phyloP scores from a whole-genome alignment of 1,140 invertebrate species.

The Phymastichus coffea region DNA sequence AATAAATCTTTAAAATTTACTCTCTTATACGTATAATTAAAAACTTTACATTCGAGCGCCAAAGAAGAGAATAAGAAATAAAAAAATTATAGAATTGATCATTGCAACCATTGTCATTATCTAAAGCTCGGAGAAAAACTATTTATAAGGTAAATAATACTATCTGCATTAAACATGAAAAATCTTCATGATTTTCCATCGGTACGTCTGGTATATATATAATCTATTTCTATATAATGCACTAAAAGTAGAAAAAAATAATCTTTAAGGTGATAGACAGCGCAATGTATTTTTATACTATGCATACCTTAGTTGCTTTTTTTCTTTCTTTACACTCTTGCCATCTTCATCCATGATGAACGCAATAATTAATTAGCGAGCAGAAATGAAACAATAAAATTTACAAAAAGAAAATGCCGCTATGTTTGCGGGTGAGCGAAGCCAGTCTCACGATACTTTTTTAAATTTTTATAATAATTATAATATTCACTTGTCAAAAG shows the following conservation, averaged over 20 bases:
- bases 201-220: slow-evolving; percentile 2
- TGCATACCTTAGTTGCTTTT: slow-evolving; percentile 18
- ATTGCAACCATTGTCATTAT: slow-evolving; percentile 18
- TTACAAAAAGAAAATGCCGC: slow-evolving; percentile 19
- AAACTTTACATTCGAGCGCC: slow-evolving; percentile 21
- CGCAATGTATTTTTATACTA: slow-evolving; percentile 18
- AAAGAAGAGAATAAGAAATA: too few relatives aligned
- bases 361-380: slow-evolving; percentile 19
- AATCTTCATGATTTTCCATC: background rate
- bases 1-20: slow-evolving; percentile 17
- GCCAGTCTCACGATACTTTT: slow-evolving; percentile 20
- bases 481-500: slow-evolving; percentile 17
- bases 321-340: slow-evolving; percentile 21
- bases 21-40: slow-evolving; percentile 18
- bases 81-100: slow-evolving; percentile 21
- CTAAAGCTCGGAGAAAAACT: slow-evolving; percentile 16
- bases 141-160: slow-evolving; percentile 26
- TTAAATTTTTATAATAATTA: slow-evolving; percentile 11
- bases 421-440: slow-evolving; percentile 17
- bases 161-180: slow-evolving; percentile 24
- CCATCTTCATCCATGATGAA: background rate
- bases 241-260: slow-evolving; percentile 21
- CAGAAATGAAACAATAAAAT: slow-evolving; percentile 24
- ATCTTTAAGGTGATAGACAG: slow-evolving; percentile 20
- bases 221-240: slow-evolving; percentile 6